These are phyloP conservation scores for Esperia sulphurella DNA, from an alignment of 2,888 invertebrate species.

Conservation along the genomic window DNA sequence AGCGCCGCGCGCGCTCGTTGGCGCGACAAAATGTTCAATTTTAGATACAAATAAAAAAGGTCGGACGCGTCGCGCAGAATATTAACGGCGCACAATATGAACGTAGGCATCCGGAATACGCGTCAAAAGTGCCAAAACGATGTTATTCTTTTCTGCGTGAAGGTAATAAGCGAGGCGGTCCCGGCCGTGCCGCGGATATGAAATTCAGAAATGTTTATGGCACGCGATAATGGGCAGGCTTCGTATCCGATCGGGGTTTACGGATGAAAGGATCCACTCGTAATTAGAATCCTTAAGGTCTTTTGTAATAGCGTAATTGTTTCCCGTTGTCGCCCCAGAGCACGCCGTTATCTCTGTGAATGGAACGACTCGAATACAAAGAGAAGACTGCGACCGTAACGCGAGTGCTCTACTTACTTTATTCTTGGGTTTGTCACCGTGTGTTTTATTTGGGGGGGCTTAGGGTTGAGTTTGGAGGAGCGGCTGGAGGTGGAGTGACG, in stretches of 20 bases:
- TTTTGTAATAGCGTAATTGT: conserved; percentile 70
- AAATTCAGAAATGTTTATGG: conserved; percentile 76
- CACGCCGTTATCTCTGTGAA: conserved; percentile 62
- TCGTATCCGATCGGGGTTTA: conserved; percentile 67
- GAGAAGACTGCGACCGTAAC: conserved; percentile 48
- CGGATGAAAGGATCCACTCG: conserved; percentile 60
- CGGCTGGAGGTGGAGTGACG: conserved; percentile 7
- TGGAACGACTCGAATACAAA: conserved; percentile 59
- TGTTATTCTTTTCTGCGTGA: conserved; percentile 76
- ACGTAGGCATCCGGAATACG: conserved; percentile 72
- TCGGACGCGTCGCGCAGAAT: conserved; percentile 75
- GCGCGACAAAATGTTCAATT: conserved; percentile 78
- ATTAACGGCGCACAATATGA: conserved; percentile 78
- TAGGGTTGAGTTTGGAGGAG: conserved; percentile 38
- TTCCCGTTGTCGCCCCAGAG: conserved; percentile 64
- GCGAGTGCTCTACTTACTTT: conserved; percentile 40
- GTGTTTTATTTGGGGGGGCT: conserved; percentile 31
- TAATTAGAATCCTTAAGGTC: conserved; percentile 71
- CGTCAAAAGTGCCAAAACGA: conserved; percentile 77
- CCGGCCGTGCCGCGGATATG: conserved; percentile 73
- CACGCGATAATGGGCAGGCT: conserved; percentile 64
- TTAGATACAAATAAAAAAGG: conserved; percentile 80
- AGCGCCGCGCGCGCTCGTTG: conserved; percentile 65
- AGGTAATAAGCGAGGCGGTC: conserved; percentile 71
- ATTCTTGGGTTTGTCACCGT: conserved; percentile 31